Percentiles rank a stretch among this genome's conserved stretches.
Evolutionary conservation across 2,113 vertebrate genomes (phyloP).

Genomic region (Mastomys coucha): DNA sequence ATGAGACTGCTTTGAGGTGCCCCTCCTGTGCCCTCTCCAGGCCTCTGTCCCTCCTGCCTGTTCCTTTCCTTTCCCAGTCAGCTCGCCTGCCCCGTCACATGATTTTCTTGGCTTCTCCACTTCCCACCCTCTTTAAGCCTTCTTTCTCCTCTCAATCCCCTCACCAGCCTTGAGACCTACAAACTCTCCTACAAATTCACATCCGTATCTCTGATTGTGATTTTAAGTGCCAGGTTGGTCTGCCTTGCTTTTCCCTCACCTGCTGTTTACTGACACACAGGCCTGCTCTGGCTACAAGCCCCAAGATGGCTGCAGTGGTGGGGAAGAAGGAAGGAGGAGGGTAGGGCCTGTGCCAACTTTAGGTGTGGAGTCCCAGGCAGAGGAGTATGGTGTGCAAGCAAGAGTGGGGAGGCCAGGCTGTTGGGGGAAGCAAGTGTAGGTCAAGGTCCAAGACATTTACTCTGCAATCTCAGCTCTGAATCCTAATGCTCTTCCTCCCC

Average conservation of each 20-base stretch:
- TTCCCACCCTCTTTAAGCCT: background rate
- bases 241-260: slow-evolving; percentile 2
- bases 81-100: background rate
- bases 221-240: no score
- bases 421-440: background rate
- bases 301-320: background rate
- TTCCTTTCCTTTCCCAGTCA: background rate
- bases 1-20: background rate
- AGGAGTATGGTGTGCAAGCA: background rate
- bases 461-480: background rate
- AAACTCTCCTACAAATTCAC: background rate
- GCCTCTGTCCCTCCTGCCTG: background rate
- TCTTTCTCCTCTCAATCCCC: background rate
- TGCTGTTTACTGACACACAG: slow-evolving; percentile 76
- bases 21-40: accelerated
- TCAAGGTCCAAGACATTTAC: background rate
- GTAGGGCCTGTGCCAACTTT: background rate
- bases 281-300: slow-evolving; percentile 61
- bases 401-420: background rate
- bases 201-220: no score
- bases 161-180: background rate
- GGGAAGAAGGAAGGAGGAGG: background rate
- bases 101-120: background rate
- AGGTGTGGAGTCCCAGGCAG: background rate
- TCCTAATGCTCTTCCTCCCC: background rate